phyloP scores from a whole-genome alignment of 2,888 invertebrate genomes.

The Tromatobia lineatoria region DNA sequence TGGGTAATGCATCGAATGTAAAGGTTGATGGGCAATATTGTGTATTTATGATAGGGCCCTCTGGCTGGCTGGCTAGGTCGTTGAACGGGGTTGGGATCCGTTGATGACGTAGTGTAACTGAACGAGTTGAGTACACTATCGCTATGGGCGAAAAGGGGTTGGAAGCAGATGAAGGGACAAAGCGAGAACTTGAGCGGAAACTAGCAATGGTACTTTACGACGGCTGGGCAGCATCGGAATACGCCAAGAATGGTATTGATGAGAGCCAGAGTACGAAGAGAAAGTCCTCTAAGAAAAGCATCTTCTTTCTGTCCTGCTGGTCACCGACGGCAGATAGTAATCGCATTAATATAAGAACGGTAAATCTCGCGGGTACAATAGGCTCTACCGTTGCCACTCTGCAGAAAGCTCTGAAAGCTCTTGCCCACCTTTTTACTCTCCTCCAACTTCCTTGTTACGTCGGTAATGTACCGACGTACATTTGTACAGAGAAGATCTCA shows the following conservation, averaged over 20 bases:
- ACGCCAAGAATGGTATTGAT: slow-evolving; percentile 67
- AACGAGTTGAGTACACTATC: background rate
- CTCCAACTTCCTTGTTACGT: slow-evolving; percentile 51
- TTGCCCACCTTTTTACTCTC: slow-evolving; percentile 37
- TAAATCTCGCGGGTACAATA: slow-evolving; percentile 80
- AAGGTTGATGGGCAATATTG: slow-evolving; percentile 84
- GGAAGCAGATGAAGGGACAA: background rate
- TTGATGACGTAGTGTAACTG: slow-evolving; percentile 13
- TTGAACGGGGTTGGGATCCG: slow-evolving; percentile 34
- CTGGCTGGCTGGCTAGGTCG: slow-evolving; percentile 41
- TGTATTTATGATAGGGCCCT: slow-evolving; percentile 79
- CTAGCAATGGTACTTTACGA: background rate
- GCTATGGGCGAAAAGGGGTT: slow-evolving; percentile 13
- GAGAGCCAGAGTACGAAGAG: slow-evolving; percentile 59
- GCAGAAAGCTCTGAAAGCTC: slow-evolving; percentile 67
- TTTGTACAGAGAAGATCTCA: no score
- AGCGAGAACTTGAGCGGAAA: background rate
- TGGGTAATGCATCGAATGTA: slow-evolving; percentile 83
- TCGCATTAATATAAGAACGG: slow-evolving; percentile 82
- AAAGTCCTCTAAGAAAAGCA: slow-evolving; percentile 64
- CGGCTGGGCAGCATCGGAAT: slow-evolving; percentile 31
- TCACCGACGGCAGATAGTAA: slow-evolving; percentile 74
- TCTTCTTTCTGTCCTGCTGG: slow-evolving; percentile 56
- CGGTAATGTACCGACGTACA: slow-evolving; percentile 34
- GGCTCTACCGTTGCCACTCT: slow-evolving; percentile 66